Base-by-base conservation (phyloP, 2,888 invertebrate genomes). In the Apotomis turbidana region DNA sequence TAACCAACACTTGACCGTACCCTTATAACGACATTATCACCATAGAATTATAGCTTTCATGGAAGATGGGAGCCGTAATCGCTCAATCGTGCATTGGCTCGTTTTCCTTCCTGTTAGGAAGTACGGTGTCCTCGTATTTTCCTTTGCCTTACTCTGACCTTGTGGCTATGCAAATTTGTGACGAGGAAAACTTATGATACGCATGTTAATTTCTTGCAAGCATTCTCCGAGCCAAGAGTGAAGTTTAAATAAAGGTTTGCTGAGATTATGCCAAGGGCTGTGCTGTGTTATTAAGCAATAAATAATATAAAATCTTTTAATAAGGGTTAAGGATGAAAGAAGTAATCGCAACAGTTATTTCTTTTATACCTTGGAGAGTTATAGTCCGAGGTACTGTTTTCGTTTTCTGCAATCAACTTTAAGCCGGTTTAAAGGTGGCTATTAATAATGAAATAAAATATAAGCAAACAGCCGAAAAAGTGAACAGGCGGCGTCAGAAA, bases 371-470 rank as follows among this genome's bases (percentile, higher is more conserved):
- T 3, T 38, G 63, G 44, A 51, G 44, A 54, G 27, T 54, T 51
- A 51, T 60, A 52, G 6, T 44, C 59, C 41, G 4, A 60, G 15
- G 5, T 54, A 51, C 51, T 8, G 49, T 49, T 68, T 60, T 38
- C 27, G 1, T 46, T 41, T 41, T 63, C 49, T 38, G 51, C 62
- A 41, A 57, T 38, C 49, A 10, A 55, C 44, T 15, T 57, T 55
- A 59, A 67, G 38, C 59, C 27, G 55, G 46, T 57, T 62, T 13
- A 62, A 68, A 27, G 36, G 57, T 6, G 10, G 58, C 57, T n/a
- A 70, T 70, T 62, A 71, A 61, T 51, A 67, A 61, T 72, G 38
- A 15, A 72, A 72, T 72, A 59, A 64, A 64, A 68, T 51, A 62
- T 44, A 70, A 70, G 68, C 68, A 62, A 62, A 57, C 52, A 27